phyloP scores from a whole-genome alignment of 2,113 vertebrate genomes.

The Urocynchramus pylzowi region DNA sequence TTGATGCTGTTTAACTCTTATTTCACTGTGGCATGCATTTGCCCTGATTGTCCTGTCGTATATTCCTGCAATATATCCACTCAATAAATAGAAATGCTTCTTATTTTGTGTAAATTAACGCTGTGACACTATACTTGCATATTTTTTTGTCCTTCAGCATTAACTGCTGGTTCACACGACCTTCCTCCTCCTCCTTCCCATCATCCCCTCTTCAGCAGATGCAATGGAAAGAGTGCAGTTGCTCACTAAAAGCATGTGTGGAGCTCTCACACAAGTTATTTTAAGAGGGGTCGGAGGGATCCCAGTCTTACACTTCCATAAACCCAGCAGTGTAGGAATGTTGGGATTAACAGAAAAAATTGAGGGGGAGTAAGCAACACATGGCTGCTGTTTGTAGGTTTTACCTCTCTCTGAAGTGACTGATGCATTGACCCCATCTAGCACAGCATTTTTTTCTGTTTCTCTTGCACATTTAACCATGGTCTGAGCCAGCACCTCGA shows the following conservation, averaged over 20 bases:
- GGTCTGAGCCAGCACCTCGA: background rate
- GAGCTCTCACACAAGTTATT: background rate
- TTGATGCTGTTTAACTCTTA: conserved; percentile 66
- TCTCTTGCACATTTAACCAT: background rate
- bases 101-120: conserved; percentile 54
- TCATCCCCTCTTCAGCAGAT: background rate
- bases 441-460: background rate
- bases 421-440: background rate
- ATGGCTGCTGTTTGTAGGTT: background rate
- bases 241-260: conserved; percentile 7
- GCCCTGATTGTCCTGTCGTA: background rate
- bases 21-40: background rate
- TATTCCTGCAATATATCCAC: background rate
- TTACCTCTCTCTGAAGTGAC: background rate
- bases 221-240: background rate
- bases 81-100: conserved; percentile 1
- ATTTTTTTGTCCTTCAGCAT: conserved; percentile 31
- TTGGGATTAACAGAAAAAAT: background rate
- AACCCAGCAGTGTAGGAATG: background rate
- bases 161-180: conserved; percentile 27
- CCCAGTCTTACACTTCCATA: background rate
- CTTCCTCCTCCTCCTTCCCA: background rate
- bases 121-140: background rate
- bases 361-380: background rate
- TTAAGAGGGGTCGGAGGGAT: background rate